These are phyloP conservation scores for Penaeus japonicus DNA, from an alignment of 1,140 invertebrate genomes.

Conservation along the genomic window DNA sequence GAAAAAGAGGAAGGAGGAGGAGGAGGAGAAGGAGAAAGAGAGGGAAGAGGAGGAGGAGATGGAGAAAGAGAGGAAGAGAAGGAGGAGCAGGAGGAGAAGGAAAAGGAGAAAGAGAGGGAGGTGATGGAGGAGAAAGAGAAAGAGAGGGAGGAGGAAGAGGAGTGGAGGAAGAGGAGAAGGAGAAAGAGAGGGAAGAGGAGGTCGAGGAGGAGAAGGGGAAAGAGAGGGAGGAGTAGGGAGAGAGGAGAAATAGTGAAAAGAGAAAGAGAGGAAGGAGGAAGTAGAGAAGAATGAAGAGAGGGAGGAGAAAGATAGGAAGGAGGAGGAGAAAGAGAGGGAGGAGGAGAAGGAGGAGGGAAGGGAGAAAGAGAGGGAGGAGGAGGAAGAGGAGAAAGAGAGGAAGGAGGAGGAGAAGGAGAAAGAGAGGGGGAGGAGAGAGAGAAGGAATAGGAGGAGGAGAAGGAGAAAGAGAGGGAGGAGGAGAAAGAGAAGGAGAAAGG, in stretches of 20 bases:
- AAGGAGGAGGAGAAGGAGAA: neutral
- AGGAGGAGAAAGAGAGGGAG: too few relatives aligned
- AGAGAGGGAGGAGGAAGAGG: neutral
- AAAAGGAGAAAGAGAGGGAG: too few relatives aligned
- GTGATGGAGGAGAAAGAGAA: neutral
- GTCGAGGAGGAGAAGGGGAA: neutral
- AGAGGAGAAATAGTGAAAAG: neutral
- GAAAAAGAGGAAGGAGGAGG: too few relatives aligned
- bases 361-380: too few relatives aligned
- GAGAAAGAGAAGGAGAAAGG: neutral
- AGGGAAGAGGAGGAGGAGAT: too few relatives aligned
- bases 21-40: too few relatives aligned
- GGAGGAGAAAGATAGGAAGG: too few relatives aligned
- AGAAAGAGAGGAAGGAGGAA: neutral
- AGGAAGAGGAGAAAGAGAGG: neutral
- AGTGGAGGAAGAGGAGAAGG: neutral
- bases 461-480: neutral
- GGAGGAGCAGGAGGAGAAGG: too few relatives aligned
- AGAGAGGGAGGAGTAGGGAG: neutral
- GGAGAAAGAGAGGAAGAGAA: too few relatives aligned
- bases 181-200: too few relatives aligned
- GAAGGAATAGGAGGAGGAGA: neutral
- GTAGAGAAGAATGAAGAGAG: too few relatives aligned
- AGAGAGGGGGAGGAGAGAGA: neutral
- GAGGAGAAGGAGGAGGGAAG: too few relatives aligned